Conservation (phyloP, 2,888 invertebrate species). For the Mythimna vitellina region DNA sequence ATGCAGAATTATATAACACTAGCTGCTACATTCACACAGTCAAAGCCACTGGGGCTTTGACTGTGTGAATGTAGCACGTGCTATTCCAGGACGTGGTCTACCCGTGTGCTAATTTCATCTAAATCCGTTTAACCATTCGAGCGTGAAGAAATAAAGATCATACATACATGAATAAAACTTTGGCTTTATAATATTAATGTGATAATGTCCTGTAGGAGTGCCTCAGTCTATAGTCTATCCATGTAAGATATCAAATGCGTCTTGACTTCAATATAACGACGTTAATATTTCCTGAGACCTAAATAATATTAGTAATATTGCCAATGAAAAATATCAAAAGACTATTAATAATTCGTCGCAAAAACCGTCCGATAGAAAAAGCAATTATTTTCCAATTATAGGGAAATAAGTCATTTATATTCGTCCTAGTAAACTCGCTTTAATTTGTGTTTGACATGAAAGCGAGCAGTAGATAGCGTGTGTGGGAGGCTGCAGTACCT, state of each 20-base stretch:
- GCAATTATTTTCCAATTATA: constrained; percentile 39
- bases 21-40: too few species aligned
- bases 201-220: too few species aligned
- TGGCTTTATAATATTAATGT: too few species aligned
- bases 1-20: too few species aligned
- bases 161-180: too few species aligned
- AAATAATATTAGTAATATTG: not conserved
- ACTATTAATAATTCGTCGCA: constrained; percentile 14
- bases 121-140: too few species aligned
- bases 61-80: too few species aligned
- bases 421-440: constrained; percentile 6
- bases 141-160: too few species aligned
- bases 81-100: too few species aligned
- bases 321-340: constrained; percentile 10
- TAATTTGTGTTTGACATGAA: not conserved
- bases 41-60: too few species aligned
- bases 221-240: too few species aligned
- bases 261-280: not conserved
- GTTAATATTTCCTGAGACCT: not conserved
- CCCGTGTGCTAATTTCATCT: too few species aligned
- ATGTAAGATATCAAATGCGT: not conserved
- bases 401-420: constrained; percentile 28
- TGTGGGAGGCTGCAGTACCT: constrained; percentile 23
- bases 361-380: constrained; percentile 15
- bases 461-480: constrained; percentile 23